Evolutionary conservation across 2,888 invertebrate species (phyloP).

Genomic region (Elegia similella): DNA sequence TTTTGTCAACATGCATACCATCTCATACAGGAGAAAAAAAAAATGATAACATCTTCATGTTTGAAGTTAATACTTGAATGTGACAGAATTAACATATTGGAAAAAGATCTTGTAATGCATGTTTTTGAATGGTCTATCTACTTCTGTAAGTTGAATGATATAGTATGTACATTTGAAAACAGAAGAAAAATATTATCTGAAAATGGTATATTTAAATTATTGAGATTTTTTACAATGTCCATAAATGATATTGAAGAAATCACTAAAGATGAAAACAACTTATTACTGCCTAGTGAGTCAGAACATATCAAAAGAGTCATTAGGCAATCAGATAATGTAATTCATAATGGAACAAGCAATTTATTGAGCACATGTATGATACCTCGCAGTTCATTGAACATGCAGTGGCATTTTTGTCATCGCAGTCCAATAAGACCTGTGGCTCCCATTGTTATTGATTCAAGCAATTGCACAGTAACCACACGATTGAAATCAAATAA

Average conservation of each 20-base stretch:
- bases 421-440: slow-evolving; percentile 63
- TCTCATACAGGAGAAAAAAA: slow-evolving; percentile 71
- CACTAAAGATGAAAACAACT: slow-evolving; percentile 47
- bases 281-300: slow-evolving; percentile 56
- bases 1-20: slow-evolving; percentile 80
- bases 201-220: slow-evolving; percentile 62
- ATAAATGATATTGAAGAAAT: slow-evolving; percentile 64
- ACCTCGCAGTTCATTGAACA: slow-evolving; percentile 53
- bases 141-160: slow-evolving; percentile 71
- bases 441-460: slow-evolving; percentile 63
- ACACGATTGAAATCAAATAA: slow-evolving; percentile 65
- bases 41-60: slow-evolving; percentile 72
- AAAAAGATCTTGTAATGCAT: slow-evolving; percentile 76
- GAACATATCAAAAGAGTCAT: slow-evolving; percentile 41
- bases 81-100: slow-evolving; percentile 72
- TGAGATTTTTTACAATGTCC: slow-evolving; percentile 66
- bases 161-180: slow-evolving; percentile 61
- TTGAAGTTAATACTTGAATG: slow-evolving; percentile 74
- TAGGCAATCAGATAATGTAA: slow-evolving; percentile 29
- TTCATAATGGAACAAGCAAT: slow-evolving; percentile 31
- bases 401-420: slow-evolving; percentile 66
- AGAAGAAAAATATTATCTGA: slow-evolving; percentile 64
- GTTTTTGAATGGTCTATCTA: slow-evolving; percentile 79
- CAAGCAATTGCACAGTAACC: slow-evolving; percentile 52
- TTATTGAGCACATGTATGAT: slow-evolving; percentile 29